A percentile compares a stretch with the other conserved stretches of the same genome.
phyloP scores from a whole-genome alignment of 2,113 vertebrate species.

The Callaeas wilsoni region DNA sequence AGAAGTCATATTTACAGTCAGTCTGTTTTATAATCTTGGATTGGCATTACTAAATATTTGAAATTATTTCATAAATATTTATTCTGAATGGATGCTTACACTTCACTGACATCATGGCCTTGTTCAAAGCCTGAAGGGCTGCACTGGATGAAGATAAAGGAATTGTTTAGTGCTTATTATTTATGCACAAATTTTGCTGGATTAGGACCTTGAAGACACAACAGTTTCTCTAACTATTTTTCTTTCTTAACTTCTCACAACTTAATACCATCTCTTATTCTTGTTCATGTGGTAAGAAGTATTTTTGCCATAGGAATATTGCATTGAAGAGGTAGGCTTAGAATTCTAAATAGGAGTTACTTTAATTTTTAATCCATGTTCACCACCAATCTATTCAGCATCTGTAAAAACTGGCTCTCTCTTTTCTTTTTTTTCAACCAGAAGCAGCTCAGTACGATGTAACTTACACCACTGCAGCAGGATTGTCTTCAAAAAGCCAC shows the following conservation, averaged over 20 bases:
- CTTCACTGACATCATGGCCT: not conserved
- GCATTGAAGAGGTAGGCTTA: not conserved
- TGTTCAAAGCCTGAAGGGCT: not conserved
- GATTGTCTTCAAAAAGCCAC: not conserved
- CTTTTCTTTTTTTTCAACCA: not conserved
- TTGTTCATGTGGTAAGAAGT: not conserved
- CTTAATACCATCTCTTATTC: not conserved
- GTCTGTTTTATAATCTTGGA: not conserved
- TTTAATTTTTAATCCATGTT: not conserved
- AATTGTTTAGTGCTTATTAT: not conserved
- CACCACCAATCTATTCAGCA: not conserved
- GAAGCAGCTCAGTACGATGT: not conserved
- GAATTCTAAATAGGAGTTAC: not conserved
- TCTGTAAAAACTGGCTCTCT: not conserved
- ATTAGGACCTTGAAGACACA: not conserved
- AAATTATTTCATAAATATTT: not conserved
- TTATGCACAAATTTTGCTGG: not conserved
- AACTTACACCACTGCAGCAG: not conserved
- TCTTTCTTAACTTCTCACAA: not conserved
- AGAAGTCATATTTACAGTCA: not conserved
- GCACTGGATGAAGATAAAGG: not conserved
- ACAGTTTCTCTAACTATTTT: not conserved
- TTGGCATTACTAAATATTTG: not conserved
- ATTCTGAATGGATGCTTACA: not conserved
- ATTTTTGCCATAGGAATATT: not conserved